Evolutionary conservation across 1,140 invertebrate genomes (phyloP), one percentile per base, ranked within the genome.

Genomic region (Platorchestia sp.): DNA sequence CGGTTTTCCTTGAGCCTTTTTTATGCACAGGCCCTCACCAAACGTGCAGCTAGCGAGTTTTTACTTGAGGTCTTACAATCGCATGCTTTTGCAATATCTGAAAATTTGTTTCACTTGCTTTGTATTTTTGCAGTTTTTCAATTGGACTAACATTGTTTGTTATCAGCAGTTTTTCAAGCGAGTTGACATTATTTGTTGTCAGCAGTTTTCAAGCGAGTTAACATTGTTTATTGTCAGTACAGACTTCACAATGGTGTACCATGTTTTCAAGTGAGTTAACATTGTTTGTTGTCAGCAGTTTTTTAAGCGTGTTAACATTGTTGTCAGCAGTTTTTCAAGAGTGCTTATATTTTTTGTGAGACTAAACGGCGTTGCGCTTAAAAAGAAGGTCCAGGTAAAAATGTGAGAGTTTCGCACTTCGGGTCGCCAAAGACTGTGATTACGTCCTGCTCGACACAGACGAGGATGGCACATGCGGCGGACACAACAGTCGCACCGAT

Each of bases 361-460:
- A 27, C 1, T 10, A 36, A 75, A 75, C 59, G 27, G 59, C 27
- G 27, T 75, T 27, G 59, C 36, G 59, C 59, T 75, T 36, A 3
- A 75, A 75, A 36, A 75, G 27, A 27, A 75, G 10, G 59, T 27
- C 27, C 27, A 3, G 59, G 27, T 3, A 75, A 75, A 75, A 27
- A 36, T 22, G 59, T 75, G 59, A 75, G 59, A 89, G 87, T 89
- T 89, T 89, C 87, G 14, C 87, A 89, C 87, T 89, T 89, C 14
- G 0, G 41, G 87, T 89, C 87, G 36, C 42, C 3, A 89, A 89
- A 41, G 87, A 89, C 87, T 42, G 87, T 42, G 87, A 42, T 44
- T 44, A 89, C 3, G 41, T 89, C 43, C 10, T 42, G 16, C 43
- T 42, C 87, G 41, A 89, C 43, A 89, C 41, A 5, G n/a, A 44